Conservation (phyloP, 2,113 vertebrate species). For the Chlamydotis undulata region DNA sequence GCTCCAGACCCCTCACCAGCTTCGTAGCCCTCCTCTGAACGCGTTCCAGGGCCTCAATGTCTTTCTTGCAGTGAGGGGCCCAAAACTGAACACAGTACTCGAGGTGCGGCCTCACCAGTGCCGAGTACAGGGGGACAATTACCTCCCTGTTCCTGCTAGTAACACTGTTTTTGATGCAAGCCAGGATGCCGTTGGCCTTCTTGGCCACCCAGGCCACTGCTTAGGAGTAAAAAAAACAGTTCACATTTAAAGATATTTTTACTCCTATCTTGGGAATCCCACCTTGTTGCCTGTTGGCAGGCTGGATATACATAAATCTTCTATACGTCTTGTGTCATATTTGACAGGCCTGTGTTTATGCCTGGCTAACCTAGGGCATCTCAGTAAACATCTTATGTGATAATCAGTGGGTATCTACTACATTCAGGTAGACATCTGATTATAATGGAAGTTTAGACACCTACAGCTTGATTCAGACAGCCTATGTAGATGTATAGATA, state of each 20-base stretch:
- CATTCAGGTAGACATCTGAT: not conserved
- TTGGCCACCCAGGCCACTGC: no score
- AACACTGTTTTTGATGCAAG: no score
- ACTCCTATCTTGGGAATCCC: not conserved
- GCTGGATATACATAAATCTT: not conserved
- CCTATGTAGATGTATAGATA: not conserved
- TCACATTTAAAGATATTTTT: not conserved
- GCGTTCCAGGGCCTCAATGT: no score
- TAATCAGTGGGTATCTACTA: not conserved
- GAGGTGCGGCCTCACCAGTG: no score
- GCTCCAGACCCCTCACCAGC: no score
- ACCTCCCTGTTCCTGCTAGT: no score
- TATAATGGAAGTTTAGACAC: not conserved
- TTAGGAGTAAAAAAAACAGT: not conserved
- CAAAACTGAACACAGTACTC: no score
- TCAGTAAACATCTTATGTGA: not conserved
- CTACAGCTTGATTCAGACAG: not conserved
- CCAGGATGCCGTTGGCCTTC: no score
- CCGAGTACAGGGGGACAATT: no score
- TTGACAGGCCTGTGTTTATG: not conserved
- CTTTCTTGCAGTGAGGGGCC: no score
- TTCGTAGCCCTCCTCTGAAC: no score
- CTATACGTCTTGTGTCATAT: not conserved
- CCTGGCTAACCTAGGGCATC: not conserved
- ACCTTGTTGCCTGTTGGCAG: not conserved